Evolutionary conservation across 2,888 invertebrate genomes (phyloP).

Genomic region (Synergus umbraculus): DNA sequence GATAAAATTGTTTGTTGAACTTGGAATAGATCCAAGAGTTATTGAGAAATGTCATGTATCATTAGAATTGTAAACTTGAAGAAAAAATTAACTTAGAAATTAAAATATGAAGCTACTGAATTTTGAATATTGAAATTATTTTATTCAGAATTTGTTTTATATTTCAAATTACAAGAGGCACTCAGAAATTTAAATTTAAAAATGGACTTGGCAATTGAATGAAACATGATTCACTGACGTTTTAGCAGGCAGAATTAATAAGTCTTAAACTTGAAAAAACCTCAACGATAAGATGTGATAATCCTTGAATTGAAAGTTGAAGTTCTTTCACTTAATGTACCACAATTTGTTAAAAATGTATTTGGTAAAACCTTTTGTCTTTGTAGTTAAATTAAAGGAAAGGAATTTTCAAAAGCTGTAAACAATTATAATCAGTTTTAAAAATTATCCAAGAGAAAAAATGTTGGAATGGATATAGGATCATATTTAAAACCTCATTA

Average conservation of each 20-base stretch:
- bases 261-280: constrained; percentile 26
- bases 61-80: neutral
- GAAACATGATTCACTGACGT: constrained; percentile 37
- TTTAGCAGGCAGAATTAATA: constrained; percentile 32
- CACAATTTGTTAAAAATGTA: neutral
- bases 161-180: neutral
- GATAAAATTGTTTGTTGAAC: constrained; percentile 24
- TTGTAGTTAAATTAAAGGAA: neutral
- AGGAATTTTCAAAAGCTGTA: neutral
- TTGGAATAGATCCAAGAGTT: constrained; percentile 27
- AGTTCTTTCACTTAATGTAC: constrained; percentile 1
- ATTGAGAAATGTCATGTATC: neutral
- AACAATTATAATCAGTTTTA: neutral
- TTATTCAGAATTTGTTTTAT: neutral
- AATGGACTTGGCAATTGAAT: constrained; percentile 36
- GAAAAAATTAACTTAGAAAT: neutral
- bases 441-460: neutral
- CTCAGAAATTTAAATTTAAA: constrained; percentile 20
- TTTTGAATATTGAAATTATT: neutral
- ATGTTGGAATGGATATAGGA: neutral
- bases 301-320: constrained; percentile 27
- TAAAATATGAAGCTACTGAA: neutral
- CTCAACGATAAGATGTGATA: constrained; percentile 18
- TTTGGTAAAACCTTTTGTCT: neutral
- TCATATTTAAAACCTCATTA: neutral